These are phyloP conservation scores for Trichomalopsis sarcophagae DNA, from an alignment of 1,140 invertebrate species.

Conservation along the genomic window DNA sequence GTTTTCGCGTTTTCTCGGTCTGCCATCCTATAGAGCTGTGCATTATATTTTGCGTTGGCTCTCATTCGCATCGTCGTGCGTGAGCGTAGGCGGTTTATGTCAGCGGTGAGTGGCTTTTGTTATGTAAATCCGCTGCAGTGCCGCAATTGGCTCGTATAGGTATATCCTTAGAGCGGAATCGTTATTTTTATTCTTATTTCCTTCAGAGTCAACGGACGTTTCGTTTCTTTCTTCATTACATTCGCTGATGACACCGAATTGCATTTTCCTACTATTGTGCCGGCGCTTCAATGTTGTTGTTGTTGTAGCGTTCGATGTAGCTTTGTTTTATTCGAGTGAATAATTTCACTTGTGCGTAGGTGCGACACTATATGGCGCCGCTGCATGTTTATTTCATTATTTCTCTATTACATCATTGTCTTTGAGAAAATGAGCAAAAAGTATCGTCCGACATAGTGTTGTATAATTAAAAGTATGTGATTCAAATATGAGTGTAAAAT, in stretches of 20 bases:
- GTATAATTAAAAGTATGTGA: too few species aligned
- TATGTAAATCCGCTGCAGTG: slow-evolving; percentile 20
- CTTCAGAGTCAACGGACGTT: neutral
- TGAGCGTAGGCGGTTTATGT: neutral
- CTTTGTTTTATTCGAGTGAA: neutral
- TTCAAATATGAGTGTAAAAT: too few species aligned
- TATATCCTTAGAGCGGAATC: neutral
- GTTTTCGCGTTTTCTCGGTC: slow-evolving; percentile 18
- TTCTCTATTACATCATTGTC: too few species aligned
- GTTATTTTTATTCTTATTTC: neutral
- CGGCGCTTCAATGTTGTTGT: too few species aligned
- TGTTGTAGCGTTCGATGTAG: too few species aligned
- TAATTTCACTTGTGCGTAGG: neutral
- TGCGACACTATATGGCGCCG: neutral
- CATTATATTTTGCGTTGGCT: neutral
- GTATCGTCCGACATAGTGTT: too few species aligned
- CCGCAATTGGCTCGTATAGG: neutral
- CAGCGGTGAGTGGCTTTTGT: slow-evolving; percentile 16
- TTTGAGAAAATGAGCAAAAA: too few species aligned
- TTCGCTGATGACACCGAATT: neutral
- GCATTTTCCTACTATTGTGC: too few species aligned
- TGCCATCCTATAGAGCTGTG: neutral
- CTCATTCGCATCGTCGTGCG: neutral
- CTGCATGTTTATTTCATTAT: slow-evolving; percentile 13
- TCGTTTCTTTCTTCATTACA: slow-evolving; percentile 28